Percentiles rank a stretch among this genome's conserved stretches.
phyloP scores from a whole-genome alignment of 1,140 invertebrate species.

The Mylabris phalerata region DNA sequence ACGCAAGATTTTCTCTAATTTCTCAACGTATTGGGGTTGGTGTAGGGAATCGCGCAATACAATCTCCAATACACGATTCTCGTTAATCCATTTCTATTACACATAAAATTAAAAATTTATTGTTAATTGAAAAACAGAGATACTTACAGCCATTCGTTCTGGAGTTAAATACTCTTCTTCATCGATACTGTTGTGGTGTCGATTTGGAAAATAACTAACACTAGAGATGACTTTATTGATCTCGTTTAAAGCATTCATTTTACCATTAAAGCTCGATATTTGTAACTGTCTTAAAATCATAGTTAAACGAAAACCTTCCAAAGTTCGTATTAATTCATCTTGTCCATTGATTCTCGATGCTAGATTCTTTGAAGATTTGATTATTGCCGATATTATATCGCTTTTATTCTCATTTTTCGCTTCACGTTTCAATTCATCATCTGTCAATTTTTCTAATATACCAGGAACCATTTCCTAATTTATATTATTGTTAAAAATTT shows the following conservation, averaged over 20 bases:
- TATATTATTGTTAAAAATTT: conserved; percentile 18
- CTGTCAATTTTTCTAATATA: conserved; percentile 89
- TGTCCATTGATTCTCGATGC: conserved; percentile 71
- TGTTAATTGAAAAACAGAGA: neutral
- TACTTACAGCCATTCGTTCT: conserved; percentile 83
- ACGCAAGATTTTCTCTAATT: conserved; percentile 93
- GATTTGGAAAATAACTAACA: conserved; percentile 78
- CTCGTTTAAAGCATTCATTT: conserved; percentile 99
- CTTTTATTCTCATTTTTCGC: conserved; percentile 93
- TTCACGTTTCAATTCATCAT: conserved; percentile 95
- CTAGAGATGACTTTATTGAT: conserved; percentile 95
- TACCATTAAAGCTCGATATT: conserved; percentile 97
- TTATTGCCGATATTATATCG: conserved; percentile 84
- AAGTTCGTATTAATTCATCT: conserved; percentile 76
- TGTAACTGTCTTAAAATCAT: conserved; percentile 92
- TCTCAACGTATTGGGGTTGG: conserved; percentile 97
- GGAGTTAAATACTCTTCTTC: conserved; percentile 94
- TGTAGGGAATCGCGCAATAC: conserved; percentile 92
- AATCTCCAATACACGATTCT: conserved; percentile 93
- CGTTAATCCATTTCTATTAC: conserved; percentile 88
- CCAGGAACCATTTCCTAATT: conserved; percentile 80
- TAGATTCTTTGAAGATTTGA: conserved; percentile 83
- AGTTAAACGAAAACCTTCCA: conserved; percentile 93
- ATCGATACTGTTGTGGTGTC: conserved; percentile 53
- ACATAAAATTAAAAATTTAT: conserved; percentile 13